These are phyloP conservation scores for Epicampocera succincta DNA, from an alignment of 2,888 invertebrate species.

Conservation along the genomic window DNA sequence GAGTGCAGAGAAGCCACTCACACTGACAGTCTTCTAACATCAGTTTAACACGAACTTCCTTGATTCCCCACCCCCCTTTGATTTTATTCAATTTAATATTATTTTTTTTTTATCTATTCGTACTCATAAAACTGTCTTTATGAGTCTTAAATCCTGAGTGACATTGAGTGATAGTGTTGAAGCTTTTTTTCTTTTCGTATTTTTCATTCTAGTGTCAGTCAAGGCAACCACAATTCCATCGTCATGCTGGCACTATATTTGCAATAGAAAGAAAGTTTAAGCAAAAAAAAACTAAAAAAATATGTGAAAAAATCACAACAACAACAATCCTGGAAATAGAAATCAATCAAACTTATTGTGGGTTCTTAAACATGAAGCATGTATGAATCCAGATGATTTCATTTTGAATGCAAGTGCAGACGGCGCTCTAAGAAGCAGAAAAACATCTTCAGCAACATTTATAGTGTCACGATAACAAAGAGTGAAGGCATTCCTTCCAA, in stretches of 20 bases:
- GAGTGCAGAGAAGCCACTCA: neutral
- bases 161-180: conserved; percentile 69
- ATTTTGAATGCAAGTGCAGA: conserved; percentile 60
- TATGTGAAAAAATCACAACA: neutral
- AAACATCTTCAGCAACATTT: conserved; percentile 28
- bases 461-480: conserved; percentile 57
- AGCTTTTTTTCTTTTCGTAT: conserved; percentile 26
- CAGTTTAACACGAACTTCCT: neutral
- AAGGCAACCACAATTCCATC: conserved; percentile 65
- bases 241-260: conserved; percentile 52
- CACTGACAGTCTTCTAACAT: neutral
- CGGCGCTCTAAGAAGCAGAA: conserved; percentile 11
- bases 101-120: conserved; percentile 57
- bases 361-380: conserved; percentile 44
- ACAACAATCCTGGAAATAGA: conserved; percentile 34
- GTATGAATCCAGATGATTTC: conserved; percentile 63
- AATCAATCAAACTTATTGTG: conserved; percentile 67
- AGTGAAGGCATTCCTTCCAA: conserved; percentile 44
- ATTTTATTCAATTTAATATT: conserved; percentile 42
- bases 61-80: neutral
- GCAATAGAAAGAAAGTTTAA: conserved; percentile 28
- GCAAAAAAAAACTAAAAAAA: conserved; percentile 6
- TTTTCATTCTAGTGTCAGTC: conserved; percentile 60
- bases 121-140: conserved; percentile 59
- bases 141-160: conserved; percentile 59